Evolutionary conservation across 1,140 invertebrate genomes (phyloP), one percentile per base, ranked within the genome.

Genomic region (Coptotermes formosanus): DNA sequence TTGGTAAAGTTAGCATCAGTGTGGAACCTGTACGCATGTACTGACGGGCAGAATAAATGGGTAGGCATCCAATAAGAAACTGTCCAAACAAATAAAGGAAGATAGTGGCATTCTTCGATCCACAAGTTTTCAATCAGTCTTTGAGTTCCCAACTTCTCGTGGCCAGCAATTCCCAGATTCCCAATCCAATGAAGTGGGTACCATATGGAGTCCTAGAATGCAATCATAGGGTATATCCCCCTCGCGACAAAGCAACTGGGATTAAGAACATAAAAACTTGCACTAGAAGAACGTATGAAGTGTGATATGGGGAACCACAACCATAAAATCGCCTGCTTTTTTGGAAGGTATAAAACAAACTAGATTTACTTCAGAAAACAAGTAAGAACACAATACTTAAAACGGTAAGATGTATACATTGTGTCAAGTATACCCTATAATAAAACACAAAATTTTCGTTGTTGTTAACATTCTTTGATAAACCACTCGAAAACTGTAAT

Each of bases 41-140:
- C 30, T 75, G 64, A 75, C 64, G 25, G 25, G 64, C 7, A 75
- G 64, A 11, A 75, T n/a, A 30, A 75, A 3, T 75, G 64, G 64
- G 25, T 75, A n/a, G 64, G n/a, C 25, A 75, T 75, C 64, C 64
- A 75, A 75, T 75, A 75, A 75, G 64, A 75, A 75, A 75, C 64
- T 75, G 64, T 30, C n/a, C 64, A 75, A 75, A 75, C 64, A 75
- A 75, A 75, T 64, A 23, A 19, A 64, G 59, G 59, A 64, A 64
- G 59, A n/a, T 64, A 59, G 55, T 23, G 12, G 59, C 14, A 75
- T 75, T 75, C 64, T 75, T 75, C 64, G 64, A 30, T 75, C 64
- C 64, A 75, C 25, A 6, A 75, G 64, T 75, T 75, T 75, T 75
- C 64, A 75, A 75, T 75, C 64, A 75, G 64, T 30, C 64, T 75